Conservation (phyloP, 2,797 vertebrate species). For the Anabacerthia variegaticeps region DNA sequence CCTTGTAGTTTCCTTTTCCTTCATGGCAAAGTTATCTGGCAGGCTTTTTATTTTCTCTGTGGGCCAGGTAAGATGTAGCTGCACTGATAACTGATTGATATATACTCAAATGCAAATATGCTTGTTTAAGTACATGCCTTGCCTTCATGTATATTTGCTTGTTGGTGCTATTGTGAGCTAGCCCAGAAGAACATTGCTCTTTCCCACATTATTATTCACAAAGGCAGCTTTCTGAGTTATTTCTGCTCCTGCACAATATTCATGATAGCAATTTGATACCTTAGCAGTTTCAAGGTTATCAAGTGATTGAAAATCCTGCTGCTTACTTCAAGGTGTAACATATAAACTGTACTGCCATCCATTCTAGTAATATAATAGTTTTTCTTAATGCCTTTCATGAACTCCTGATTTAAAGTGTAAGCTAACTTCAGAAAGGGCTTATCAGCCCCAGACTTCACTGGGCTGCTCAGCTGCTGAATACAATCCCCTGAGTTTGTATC, state of each 20-base stretch:
- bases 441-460: slow-evolving; percentile 47
- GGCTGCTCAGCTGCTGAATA: slow-evolving; percentile 16
- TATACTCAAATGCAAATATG: slow-evolving; percentile 61
- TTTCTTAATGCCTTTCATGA: slow-evolving; percentile 81
- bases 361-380: slow-evolving; percentile 80
- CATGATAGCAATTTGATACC: slow-evolving; percentile 85
- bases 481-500: neutral
- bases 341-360: slow-evolving; percentile 78
- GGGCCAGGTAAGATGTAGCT: slow-evolving; percentile 40
- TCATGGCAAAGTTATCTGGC: slow-evolving; percentile 8
- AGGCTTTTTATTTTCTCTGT: neutral
- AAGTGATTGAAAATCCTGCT: slow-evolving; percentile 83
- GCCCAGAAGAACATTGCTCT: slow-evolving; percentile 68
- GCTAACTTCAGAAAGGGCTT: slow-evolving; percentile 72
- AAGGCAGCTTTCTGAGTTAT: slow-evolving; percentile 80
- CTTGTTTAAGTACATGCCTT: slow-evolving; percentile 60
- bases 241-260: slow-evolving; percentile 80
- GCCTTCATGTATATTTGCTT: slow-evolving; percentile 55
- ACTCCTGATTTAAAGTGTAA: slow-evolving; percentile 80
- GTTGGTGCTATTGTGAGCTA: slow-evolving; percentile 52
- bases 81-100: slow-evolving; percentile 57
- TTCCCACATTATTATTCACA: slow-evolving; percentile 81
- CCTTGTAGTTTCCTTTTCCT: neutral
- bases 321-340: slow-evolving; percentile 83
- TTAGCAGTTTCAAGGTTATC: slow-evolving; percentile 85